Evolutionary conservation across 2,797 vertebrate genomes (phyloP), one percentile per base, ranked within the genome.

Genomic region (Natrix natrix): DNA sequence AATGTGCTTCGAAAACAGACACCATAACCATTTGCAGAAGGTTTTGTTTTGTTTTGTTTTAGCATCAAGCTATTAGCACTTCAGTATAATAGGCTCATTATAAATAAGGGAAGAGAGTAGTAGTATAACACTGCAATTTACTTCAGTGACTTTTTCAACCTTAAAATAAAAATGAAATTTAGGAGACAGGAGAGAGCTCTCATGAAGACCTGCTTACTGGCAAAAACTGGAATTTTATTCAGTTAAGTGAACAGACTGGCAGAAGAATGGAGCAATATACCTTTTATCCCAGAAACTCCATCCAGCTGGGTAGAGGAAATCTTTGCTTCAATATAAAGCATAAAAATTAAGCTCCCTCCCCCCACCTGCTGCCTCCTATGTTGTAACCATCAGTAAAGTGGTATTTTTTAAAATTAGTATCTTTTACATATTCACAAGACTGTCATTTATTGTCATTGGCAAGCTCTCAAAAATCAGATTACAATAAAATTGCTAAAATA

Each of bases 81-180:
- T 92, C 92, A 93, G 89, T 28, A 93, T 13, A 74, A 28, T 52
- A 61, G n/a, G 92, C 74, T 93, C 83, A 94, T 92, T 4, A 90
- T 12, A 95, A 94, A 37, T 83, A 94, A 86, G 2, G 55, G 8
- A 13, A 10, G 22, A 2, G 26, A 1, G 26, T 2, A 0, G 0
- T 24, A 93, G 94, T 10, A 94, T n/a, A 48, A 83, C 20, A 83
- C 43, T 57, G 90, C 66, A 93, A 55, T 14, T 83, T 59, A 54
- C 32, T 17, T 2, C 28, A n/a, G 87, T 91, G 60, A 89, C 11
- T 74, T 55, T 8, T 87, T 1, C 22, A 78, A 78, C 74, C 37
- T 48, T 83, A 83, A 48, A 83, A 83, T 48, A 83, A 83, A 43
- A 83, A 43, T 83, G 37, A 83, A 83, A 83, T 83, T 83, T 83